Base-by-base conservation (phyloP, 1,140 invertebrate species). In the Drosophila subobscura region DNA sequence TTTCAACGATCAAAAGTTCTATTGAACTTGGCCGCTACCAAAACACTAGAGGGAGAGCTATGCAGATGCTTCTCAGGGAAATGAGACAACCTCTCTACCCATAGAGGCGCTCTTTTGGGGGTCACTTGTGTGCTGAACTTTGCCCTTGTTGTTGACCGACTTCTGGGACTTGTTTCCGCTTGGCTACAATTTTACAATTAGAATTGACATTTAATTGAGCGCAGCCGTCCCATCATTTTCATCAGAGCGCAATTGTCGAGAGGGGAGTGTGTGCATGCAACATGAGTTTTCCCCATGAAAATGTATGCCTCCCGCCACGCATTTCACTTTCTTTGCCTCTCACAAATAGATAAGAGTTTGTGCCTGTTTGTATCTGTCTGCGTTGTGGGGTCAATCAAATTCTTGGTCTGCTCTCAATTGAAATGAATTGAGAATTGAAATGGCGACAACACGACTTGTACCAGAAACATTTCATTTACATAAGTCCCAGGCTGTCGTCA, bases 181-280 rank as follows among this genome's bases (percentile, higher is more conserved):
- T 59, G 66, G 66, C 25, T 71, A 59, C 67, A 71, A 40, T 70
- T 71, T 51, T 71, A 58, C 67, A 71, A 71, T 72, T 71, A 55
- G 64, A 74, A 74, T 74, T 74, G 71, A 57, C 71, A 74, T 74
- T 74, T 73, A 74, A 74, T 74, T 74, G 71, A 74, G 49, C 50
- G 12, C 16, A 20, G 64, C 37, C 16, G 29, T 23, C 10, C 1
- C 33, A 37, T 37, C 33, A 37, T 37, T 37, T 37, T 12, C 33
- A 37, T 22, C 64, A 70, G 64, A 56, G 66, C 66, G 63, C 66
- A 68, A 20, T 70, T 68, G 22, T 22, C 50, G 33, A 10, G 10
- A 2, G 22, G 49, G 50, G 51, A 25, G 56, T 22, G 16, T 20
- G 16, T 20, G 0, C 1, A 20, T 20, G 8, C 25, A 12, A 5